These are phyloP conservation scores for Meloidogyne exigua DNA, from an alignment of 1,140 invertebrate genomes.

Conservation along the genomic window DNA sequence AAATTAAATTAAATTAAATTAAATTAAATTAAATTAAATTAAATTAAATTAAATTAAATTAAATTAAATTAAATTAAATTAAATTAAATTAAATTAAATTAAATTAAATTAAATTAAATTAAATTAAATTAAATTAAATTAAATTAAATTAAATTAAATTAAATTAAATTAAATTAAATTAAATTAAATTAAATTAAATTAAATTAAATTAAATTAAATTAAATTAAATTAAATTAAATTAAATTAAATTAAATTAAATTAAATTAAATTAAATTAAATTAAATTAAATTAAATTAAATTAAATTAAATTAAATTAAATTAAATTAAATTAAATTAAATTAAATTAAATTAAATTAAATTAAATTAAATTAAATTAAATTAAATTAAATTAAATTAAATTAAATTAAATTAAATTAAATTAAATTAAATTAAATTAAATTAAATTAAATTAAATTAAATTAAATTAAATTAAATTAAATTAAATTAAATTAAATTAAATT, in stretches of 20 bases:
- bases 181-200: background rate
- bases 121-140: background rate
- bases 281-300: conserved; percentile 65
- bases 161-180: background rate
- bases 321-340: conserved; percentile 65
- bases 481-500: conserved; percentile 65
- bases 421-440: conserved; percentile 65
- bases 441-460: conserved; percentile 65
- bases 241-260: conserved; percentile 69
- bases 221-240: background rate
- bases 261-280: conserved; percentile 65
- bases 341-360: conserved; percentile 65
- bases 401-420: conserved; percentile 65
- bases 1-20: background rate
- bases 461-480: conserved; percentile 65
- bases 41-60: background rate
- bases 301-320: conserved; percentile 65
- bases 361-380: conserved; percentile 65
- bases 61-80: background rate
- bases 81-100: background rate
- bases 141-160: background rate
- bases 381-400: conserved; percentile 65
- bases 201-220: background rate
- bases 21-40: background rate
- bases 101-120: background rate